Percentiles rank a stretch among this genome's conserved stretches.
phyloP scores from a whole-genome alignment of 2,113 vertebrate genomes.

The Gasterosteus aculeatus region DNA sequence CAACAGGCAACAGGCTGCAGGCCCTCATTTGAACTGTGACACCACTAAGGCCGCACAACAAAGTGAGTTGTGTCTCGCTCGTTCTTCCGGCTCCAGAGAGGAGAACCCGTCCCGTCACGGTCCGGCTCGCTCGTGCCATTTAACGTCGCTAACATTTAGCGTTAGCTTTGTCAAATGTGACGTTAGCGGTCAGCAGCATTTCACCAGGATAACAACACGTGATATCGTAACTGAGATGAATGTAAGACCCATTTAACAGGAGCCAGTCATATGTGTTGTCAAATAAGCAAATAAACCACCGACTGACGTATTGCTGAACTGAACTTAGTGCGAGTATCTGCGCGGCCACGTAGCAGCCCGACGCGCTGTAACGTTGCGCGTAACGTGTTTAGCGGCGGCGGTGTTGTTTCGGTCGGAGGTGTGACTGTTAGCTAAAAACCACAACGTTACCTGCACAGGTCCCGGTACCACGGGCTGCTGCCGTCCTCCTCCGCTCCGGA shows the following conservation, averaged over 20 bases:
- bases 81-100: neutral
- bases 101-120: neutral
- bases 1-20: neutral
- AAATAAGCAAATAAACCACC: neutral
- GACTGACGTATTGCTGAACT: neutral
- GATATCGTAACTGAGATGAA: neutral
- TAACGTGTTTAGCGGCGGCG: neutral
- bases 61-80: neutral
- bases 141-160: constrained; percentile 24
- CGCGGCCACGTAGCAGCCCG: neutral
- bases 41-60: neutral
- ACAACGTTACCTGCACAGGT: constrained; percentile 73
- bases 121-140: neutral
- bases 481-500: constrained; percentile 46
- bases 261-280: neutral
- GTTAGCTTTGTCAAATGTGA: neutral
- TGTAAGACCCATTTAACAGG: neutral
- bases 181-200: constrained; percentile 22
- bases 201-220: neutral
- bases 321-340: too few relatives aligned
- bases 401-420: constrained; percentile 23
- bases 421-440: constrained; percentile 16
- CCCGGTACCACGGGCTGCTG: constrained; percentile 64
- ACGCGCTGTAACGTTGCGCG: neutral
- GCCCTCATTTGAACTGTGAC: neutral